phyloP scores from a whole-genome alignment of 2,113 vertebrate genomes.

The Empidonax alnorum region DNA sequence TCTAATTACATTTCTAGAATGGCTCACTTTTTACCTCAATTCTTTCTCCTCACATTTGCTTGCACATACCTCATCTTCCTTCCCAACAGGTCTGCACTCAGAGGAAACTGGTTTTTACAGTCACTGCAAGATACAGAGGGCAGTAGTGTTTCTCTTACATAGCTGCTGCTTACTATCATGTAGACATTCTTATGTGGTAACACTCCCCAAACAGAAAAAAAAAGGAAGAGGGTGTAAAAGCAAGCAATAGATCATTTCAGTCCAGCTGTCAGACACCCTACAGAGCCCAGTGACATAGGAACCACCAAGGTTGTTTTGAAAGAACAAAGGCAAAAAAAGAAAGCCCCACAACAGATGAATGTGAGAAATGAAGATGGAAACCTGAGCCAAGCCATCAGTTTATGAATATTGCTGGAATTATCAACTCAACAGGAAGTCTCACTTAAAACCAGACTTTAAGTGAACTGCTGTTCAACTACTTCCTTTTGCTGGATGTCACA shows the following conservation, averaged over 20 bases:
- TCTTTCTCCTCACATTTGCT: background rate
- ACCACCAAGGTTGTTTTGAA: rapidly evolving
- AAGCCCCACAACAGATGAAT: background rate
- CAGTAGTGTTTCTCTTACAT: background rate
- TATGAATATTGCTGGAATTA: background rate
- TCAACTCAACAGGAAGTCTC: background rate
- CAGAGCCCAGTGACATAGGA: background rate
- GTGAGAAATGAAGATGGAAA: background rate
- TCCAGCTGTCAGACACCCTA: background rate
- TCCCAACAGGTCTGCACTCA: background rate
- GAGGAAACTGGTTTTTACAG: background rate
- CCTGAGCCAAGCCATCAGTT: background rate
- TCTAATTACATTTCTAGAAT: background rate
- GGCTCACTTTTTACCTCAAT: background rate
- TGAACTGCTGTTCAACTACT: background rate
- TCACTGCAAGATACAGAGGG: background rate
- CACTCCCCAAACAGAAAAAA: background rate
- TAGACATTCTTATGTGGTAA: background rate
- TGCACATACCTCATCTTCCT: background rate
- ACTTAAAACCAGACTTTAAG: background rate
- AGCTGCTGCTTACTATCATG: background rate
- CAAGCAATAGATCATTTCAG: background rate
- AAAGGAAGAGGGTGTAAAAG: background rate
- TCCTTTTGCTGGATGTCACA: background rate
- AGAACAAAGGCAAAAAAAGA: background rate